A percentile compares a stretch with the other conserved stretches of the same genome.
phyloP scores from a whole-genome alignment of 1,140 invertebrate species.

The Trinorchestia longiramus region DNA sequence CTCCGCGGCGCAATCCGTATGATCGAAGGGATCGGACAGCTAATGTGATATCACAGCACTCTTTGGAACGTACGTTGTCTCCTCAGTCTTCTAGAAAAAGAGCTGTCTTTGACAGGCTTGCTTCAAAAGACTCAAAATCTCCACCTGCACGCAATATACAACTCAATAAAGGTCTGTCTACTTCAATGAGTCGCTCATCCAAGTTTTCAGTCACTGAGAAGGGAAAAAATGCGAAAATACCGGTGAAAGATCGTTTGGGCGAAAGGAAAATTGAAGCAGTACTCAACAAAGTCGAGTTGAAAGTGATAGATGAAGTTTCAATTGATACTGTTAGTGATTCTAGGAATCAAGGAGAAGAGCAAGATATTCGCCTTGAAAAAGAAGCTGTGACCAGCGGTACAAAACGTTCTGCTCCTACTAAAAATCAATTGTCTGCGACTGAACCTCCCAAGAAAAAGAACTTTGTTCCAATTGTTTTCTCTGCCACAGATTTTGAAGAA shows the following conservation, averaged over 20 bases:
- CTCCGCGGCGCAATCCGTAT: background rate
- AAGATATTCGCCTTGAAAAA: background rate
- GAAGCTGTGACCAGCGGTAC: background rate
- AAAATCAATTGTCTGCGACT: background rate
- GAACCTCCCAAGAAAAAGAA: slow-evolving; percentile 16
- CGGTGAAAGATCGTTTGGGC: slow-evolving; percentile 10
- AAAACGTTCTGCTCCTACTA: background rate
- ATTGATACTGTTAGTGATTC: background rate
- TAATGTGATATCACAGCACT: background rate
- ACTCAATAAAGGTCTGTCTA: background rate
- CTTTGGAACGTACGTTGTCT: background rate
- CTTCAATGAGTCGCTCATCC: background rate
- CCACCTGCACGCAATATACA: background rate
- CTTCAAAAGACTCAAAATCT: background rate
- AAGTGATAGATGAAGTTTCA: background rate
- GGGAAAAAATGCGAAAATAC: background rate
- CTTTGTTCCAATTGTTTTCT: slow-evolving; percentile 17
- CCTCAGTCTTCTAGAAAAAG: background rate
- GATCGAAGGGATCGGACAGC: background rate
- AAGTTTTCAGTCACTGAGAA: background rate
- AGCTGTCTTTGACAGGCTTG: background rate
- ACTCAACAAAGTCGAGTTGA: background rate
- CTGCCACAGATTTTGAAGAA: background rate
- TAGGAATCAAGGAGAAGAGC: background rate
- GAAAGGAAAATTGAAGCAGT: background rate